Evolutionary conservation across 2,797 vertebrate species (phyloP), one percentile per base, ranked within the genome.

Genomic region (Hydrocynus forskahlii): DNA sequence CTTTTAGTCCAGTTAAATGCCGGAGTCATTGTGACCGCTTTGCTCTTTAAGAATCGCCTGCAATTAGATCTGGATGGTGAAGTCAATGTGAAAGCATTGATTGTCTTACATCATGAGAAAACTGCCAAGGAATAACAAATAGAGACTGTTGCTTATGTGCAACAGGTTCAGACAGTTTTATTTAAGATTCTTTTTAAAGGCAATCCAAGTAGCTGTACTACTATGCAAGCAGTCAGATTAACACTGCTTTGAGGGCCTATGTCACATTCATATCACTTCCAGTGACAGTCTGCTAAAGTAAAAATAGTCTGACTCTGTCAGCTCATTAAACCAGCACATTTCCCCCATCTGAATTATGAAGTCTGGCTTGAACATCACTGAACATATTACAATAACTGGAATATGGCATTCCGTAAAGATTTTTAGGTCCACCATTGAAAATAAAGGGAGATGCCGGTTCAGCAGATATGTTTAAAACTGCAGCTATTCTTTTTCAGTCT

Each of bases 1-100:
- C 45, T 64, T 72, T 35, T 72, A 48, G 75, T 77, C 71, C 59
- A 73, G 50, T 73, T 74, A 82, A 78, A 72, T 78, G 75, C 75
- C 64, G 66, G 66, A 54, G 66, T 81, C 25, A 43, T 64, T 77
- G 75, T 63, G 38, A 50, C 38, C 75, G 59, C 64, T 71, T 59
- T 82, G 81, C 29, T 0, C 62, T 64, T 16, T 17, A 64, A 67
- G 50, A 68, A 73, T 73, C 13, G 17, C 62, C 38, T 82, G 57
- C 60, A 74, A 74, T 67, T 74, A 74, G 69, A 73, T 82, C 75
- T 60, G 62, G 43, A 48, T 63, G 14, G 21, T 75, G 48, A 45
- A 38, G 66, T 43, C 10, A 55, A 17, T 40, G 29, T 77, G 68
- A 55, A 77, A 57, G 67, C 54, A n/a, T 19, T 72, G 57, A 57